phyloP scores from a whole-genome alignment of 2,888 invertebrate genomes.

The Eledona agricola region DNA sequence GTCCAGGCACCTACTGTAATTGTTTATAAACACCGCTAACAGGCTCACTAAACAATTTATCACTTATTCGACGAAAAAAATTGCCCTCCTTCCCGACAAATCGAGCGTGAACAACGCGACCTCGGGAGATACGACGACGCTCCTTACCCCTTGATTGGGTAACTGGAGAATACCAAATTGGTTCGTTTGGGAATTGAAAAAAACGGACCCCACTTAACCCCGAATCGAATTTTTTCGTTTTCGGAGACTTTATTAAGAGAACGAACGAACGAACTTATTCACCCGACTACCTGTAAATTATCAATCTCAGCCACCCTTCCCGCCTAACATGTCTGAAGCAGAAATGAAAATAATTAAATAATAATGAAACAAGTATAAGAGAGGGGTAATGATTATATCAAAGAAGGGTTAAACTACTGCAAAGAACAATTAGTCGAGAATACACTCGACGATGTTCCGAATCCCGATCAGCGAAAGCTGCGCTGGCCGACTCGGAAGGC shows the following conservation, averaged over 20 bases:
- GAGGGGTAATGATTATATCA: constrained; percentile 63
- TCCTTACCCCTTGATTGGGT: constrained; percentile 26
- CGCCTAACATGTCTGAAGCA: constrained; percentile 60
- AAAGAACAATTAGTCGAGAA: constrained; percentile 44
- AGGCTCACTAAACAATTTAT: constrained; percentile 14
- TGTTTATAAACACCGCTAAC: constrained; percentile 41
- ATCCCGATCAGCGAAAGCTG: constrained; percentile 15
- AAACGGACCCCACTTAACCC: constrained; percentile 6
- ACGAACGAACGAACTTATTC: no score
- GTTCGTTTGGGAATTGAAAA: constrained; percentile 33
- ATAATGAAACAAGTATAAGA: constrained; percentile 63
- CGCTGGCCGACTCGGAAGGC: constrained; percentile 52
- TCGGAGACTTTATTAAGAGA: constrained; percentile 27
- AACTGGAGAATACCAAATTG: constrained; percentile 35
- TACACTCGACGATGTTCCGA: constrained; percentile 29
- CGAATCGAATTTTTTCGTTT: constrained; percentile 25
- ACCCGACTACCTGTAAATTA: constrained; percentile 48
- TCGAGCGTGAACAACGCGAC: constrained; percentile 11
- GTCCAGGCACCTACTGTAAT: constrained; percentile 36
- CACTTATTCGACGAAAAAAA: constrained; percentile 28
- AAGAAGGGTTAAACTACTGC: constrained; percentile 61
- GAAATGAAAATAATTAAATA: constrained; percentile 66
- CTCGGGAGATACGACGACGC: constrained; percentile 16
- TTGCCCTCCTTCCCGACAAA: constrained; percentile 15
- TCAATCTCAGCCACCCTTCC: constrained; percentile 49